A percentile compares a stretch with the other conserved stretches of the same genome.
Evolutionary conservation across 2,888 invertebrate species (phyloP).

Genomic region (Eilema sororculum): DNA sequence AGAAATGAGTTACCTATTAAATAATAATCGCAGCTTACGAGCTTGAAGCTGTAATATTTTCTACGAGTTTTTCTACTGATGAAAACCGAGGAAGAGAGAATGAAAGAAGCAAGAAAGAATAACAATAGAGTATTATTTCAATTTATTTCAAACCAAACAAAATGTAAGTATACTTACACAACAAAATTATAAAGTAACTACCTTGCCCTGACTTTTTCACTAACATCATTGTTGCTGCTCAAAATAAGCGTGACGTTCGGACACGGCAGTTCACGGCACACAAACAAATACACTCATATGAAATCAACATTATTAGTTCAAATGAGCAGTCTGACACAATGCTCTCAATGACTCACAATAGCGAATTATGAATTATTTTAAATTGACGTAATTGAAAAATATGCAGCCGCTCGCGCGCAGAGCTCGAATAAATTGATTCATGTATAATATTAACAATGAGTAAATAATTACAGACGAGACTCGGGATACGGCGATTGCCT

Average conservation of each 20-base stretch:
- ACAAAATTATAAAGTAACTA: not conserved
- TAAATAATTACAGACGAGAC: conserved; percentile 56
- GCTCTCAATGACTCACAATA: conserved; percentile 85
- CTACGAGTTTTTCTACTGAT: not conserved
- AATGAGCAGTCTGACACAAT: conserved; percentile 77
- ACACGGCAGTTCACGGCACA: conserved; percentile 10
- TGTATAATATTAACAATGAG: conserved; percentile 77
- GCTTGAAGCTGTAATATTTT: not conserved
- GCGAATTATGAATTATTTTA: conserved; percentile 87
- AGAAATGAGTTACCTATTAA: not conserved
- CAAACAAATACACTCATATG: conserved; percentile 30
- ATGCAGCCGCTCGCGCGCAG: conserved; percentile 82
- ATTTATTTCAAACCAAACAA: not conserved
- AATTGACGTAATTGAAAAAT: conserved; percentile 87
- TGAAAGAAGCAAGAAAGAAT: not conserved
- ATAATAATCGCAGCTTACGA: not conserved
- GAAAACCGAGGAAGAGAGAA: not conserved
- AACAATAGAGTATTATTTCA: not conserved
- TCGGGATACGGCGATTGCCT: conserved; percentile 37
- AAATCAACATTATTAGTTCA: conserved; percentile 56
- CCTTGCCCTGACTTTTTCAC: not conserved
- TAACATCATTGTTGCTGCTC: not conserved
- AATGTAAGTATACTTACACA: not conserved
- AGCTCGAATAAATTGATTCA: conserved; percentile 85
- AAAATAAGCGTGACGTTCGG: conserved; percentile 7